Percentiles rank a stretch among this genome's conserved stretches.
Evolutionary conservation across 30 jellyfish, hydroid and myxozoan species (phyloP).

Genomic region (Nemopilema nomurai): DNA sequence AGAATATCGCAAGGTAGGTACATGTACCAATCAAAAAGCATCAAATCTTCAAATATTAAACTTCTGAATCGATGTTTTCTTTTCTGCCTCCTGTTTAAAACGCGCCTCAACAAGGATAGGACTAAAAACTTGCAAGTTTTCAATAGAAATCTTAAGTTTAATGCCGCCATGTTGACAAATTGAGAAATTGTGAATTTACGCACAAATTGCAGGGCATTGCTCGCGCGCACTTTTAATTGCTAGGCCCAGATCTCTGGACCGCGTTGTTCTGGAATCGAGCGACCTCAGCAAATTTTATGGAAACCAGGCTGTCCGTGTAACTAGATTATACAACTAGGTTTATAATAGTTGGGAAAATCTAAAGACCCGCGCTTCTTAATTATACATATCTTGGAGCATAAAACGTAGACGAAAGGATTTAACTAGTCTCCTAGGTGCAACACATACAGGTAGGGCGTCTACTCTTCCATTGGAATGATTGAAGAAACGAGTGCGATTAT

Average conservation of each 20-base stretch:
- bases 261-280: constrained; percentile 21
- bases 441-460: no score
- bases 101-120: constrained; percentile 18
- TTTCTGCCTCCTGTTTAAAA: constrained; percentile 5
- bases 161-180: constrained; percentile 13
- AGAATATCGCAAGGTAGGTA: background rate
- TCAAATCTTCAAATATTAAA: background rate
- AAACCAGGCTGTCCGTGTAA: no score
- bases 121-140: constrained; percentile 10
- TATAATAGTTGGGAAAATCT: no score
- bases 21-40: no score
- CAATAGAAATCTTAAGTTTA: background rate
- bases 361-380: no score
- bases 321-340: no score
- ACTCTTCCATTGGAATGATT: no score
- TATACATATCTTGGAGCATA: no score
- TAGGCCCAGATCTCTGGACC: constrained; percentile 25
- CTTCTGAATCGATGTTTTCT: constrained; percentile 11
- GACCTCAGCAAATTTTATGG: constrained; percentile 17
- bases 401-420: no score
- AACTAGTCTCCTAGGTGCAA: no score
- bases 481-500: no score
- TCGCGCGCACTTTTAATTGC: constrained; percentile 9
- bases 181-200: constrained; percentile 16
- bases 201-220: constrained; percentile 16